Percentiles rank a stretch among this genome's conserved stretches.
phyloP scores from a whole-genome alignment of 92 coral and sea anemone genomes.

The Porites lobata region DNA sequence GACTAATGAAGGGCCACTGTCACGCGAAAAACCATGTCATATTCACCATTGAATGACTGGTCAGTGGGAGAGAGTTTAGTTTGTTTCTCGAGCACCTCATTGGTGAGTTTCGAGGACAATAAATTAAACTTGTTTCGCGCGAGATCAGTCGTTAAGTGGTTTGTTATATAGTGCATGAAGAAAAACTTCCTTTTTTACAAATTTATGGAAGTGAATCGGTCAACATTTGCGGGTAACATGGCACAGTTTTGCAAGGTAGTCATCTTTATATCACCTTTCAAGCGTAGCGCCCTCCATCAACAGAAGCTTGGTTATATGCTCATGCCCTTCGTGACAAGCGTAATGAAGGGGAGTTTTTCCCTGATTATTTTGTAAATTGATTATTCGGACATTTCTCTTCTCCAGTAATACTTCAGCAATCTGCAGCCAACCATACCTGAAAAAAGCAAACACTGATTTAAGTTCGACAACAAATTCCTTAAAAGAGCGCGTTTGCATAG shows the following conservation, averaged over 20 bases:
- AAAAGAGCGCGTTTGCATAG: not conserved
- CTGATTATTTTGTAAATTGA: constrained; percentile 81
- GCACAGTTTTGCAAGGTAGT: not conserved
- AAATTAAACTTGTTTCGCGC: too few species aligned
- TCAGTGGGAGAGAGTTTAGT: too few species aligned
- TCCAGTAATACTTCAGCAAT: constrained; percentile 78
- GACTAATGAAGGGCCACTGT: too few species aligned
- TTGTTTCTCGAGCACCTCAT: too few species aligned
- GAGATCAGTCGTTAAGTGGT: too few species aligned
- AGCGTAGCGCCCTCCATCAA: constrained; percentile 83
- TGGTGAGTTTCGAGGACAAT: too few species aligned
- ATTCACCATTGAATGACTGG: too few species aligned
- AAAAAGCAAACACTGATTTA: not conserved
- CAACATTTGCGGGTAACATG: too few species aligned
- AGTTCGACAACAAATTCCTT: not conserved
- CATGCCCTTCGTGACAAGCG: constrained; percentile 92
- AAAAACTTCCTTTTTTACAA: too few species aligned
- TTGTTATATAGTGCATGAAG: too few species aligned
- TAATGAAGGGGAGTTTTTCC: constrained; percentile 86
- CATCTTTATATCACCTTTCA: constrained; percentile 64
- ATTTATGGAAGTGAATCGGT: too few species aligned
- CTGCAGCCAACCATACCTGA: constrained; percentile 84
- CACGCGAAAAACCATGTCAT: too few species aligned
- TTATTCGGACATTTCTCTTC: constrained; percentile 79
- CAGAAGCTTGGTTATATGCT: constrained; percentile 72